phyloP scores from a whole-genome alignment of 2,113 vertebrate genomes.

The Serinus canaria region DNA sequence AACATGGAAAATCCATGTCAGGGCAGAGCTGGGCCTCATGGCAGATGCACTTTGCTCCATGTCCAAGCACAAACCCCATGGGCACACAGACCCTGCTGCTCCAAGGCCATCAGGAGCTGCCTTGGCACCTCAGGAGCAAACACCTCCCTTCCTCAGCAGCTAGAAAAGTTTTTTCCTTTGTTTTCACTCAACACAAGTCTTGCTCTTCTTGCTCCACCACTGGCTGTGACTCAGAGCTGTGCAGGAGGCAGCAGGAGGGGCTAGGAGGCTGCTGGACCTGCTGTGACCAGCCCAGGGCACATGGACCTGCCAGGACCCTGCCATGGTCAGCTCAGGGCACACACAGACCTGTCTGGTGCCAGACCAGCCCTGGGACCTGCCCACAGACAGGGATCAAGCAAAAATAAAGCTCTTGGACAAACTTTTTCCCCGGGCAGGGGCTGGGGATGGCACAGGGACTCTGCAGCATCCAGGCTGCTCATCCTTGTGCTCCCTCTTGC shows the following conservation, averaged over 20 bases:
- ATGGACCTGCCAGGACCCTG: neutral
- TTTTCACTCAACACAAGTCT: neutral
- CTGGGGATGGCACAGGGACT: neutral
- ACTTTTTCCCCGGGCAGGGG: neutral
- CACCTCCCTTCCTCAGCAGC: neutral
- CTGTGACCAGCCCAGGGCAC: neutral
- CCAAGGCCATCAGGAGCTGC: accelerated
- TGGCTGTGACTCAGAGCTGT: neutral
- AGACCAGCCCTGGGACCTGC: neutral
- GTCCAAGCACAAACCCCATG: neutral
- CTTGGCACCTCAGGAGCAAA: neutral
- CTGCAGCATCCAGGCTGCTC: accelerated
- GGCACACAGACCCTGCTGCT: accelerated
- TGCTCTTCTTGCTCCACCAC: neutral
- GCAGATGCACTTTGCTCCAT: neutral
- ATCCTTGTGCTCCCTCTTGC: neutral
- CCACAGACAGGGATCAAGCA: neutral
- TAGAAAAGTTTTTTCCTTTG: neutral
- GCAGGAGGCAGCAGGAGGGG: neutral
- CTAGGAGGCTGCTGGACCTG: neutral
- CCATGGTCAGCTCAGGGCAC: accelerated
- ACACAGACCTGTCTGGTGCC: neutral
- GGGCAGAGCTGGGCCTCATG: accelerated
- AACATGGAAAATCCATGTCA: neutral
- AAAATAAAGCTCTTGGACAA: neutral